phyloP scores from a whole-genome alignment of 2,888 invertebrate species.

The Nebria brevicollis region DNA sequence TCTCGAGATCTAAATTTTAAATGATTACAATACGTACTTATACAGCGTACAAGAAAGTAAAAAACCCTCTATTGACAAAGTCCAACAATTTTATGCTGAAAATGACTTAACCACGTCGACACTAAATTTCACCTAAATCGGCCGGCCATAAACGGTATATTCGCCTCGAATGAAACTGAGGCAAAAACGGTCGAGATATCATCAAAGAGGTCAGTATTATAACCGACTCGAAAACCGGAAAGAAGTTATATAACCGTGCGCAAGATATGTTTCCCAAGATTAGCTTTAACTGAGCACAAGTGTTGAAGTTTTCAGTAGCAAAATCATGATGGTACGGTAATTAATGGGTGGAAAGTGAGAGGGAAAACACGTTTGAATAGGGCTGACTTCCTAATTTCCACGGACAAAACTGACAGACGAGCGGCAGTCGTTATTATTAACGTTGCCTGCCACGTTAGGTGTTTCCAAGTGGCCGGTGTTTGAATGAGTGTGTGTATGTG shows the following conservation, averaged over 20 bases:
- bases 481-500: background rate
- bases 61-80: background rate
- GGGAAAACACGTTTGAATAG: slow-evolving; percentile 24
- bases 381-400: slow-evolving; percentile 43
- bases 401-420: background rate
- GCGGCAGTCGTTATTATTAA: slow-evolving; percentile 27
- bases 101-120: background rate
- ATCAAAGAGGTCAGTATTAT: background rate
- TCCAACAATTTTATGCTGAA: background rate
- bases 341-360: slow-evolving; percentile 24
- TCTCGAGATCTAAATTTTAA: no score
- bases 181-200: slow-evolving; percentile 6
- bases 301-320: slow-evolving; percentile 4
- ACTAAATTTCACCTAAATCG: background rate
- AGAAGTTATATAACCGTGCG: background rate
- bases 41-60: no score
- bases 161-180: background rate
- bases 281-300: slow-evolving; percentile 6
- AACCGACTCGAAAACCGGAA: background rate
- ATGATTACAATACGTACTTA: no score
- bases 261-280: slow-evolving; percentile 8
- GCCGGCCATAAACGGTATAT: background rate
- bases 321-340: slow-evolving; percentile 22
- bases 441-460: slow-evolving; percentile 13
- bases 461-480: slow-evolving; percentile 1